phyloP scores from a whole-genome alignment of 2,113 vertebrate genomes.

The Muntiacus muntjak region DNA sequence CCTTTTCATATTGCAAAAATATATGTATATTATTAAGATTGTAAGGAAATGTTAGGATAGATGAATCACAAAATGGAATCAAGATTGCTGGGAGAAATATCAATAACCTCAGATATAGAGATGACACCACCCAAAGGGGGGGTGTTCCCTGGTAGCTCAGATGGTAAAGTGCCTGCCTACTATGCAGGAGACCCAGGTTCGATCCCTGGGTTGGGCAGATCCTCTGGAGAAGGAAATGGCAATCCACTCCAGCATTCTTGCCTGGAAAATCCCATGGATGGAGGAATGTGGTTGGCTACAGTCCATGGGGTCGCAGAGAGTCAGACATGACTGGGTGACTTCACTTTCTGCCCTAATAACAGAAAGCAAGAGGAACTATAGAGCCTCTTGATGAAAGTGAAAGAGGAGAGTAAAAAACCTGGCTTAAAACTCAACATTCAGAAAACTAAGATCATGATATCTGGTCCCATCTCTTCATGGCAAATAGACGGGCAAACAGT shows the following conservation, averaged over 20 bases:
- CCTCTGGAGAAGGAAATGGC: neutral
- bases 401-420: neutral
- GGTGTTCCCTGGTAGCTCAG: neutral
- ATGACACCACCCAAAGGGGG: neutral
- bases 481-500: neutral
- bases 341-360: neutral
- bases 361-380: neutral
- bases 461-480: neutral
- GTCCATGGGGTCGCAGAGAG: neutral
- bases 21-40: neutral
- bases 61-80: neutral
- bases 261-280: neutral
- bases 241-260: neutral
- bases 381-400: neutral
- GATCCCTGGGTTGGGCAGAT: neutral
- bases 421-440: neutral
- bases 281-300: neutral
- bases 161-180: neutral
- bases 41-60: neutral
- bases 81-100: neutral
- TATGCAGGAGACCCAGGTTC: fast-evolving
- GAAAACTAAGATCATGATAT: neutral
- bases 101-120: neutral
- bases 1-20: neutral
- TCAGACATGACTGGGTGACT: neutral